Conservation (phyloP, 2,888 invertebrate genomes). For the Drosophila picticornis region DNA sequence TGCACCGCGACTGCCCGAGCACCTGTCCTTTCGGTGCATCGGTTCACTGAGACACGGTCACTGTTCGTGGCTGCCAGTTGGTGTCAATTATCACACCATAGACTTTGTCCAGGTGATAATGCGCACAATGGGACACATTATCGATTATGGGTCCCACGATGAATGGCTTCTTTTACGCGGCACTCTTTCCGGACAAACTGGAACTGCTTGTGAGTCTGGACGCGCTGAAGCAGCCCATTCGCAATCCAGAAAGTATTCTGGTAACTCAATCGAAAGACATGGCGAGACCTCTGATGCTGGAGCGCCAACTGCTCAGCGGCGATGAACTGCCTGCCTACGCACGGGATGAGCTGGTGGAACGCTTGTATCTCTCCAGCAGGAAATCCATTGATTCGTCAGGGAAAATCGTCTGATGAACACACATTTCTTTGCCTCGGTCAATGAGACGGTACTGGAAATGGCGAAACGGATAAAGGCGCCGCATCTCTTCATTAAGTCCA, state of each 20-base stretch:
- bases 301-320: conserved; percentile 79
- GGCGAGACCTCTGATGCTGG: conserved; percentile 85
- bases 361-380: conserved; percentile 86
- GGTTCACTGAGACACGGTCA: conserved; percentile 91
- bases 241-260: conserved; percentile 63
- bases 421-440: conserved; percentile 71
- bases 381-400: conserved; percentile 88
- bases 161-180: conserved; percentile 87
- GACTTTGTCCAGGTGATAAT: conserved; percentile 86
- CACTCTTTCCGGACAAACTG: conserved; percentile 87
- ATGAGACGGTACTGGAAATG: conserved; percentile 86
- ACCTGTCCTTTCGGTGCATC: conserved; percentile 87
- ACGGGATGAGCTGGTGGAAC: conserved; percentile 87
- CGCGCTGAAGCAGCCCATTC: conserved; percentile 78
- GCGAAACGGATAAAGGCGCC: conserved; percentile 88
- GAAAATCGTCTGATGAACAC: conserved; percentile 88
- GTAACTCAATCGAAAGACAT: conserved; percentile 84
- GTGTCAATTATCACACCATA: conserved; percentile 86
- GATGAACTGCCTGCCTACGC: conserved; percentile 88
- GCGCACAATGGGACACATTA: conserved; percentile 89
- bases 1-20: conserved; percentile 87
- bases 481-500: conserved; percentile 88
- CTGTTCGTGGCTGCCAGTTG: conserved; percentile 89
- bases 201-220: conserved; percentile 83
- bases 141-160: conserved; percentile 90